phyloP scores from a whole-genome alignment of 2,797 vertebrate genomes.

The Pseudomugil tenellus region DNA sequence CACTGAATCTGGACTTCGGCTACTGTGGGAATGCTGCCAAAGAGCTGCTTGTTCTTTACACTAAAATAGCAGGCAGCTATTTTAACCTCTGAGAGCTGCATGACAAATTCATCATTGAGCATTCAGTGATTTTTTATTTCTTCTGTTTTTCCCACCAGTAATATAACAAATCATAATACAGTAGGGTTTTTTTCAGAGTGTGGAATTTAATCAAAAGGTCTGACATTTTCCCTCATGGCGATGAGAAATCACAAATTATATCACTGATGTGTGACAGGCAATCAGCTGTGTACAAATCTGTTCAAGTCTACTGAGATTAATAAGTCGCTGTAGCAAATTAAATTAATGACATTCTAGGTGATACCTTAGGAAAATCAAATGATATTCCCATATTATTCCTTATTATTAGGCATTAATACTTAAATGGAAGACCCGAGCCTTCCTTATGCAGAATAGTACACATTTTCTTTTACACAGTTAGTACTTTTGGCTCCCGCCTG shows the following conservation, averaged over 20 bases:
- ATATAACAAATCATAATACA: conserved; percentile 65
- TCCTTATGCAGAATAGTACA: conserved; percentile 48
- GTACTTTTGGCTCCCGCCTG: conserved; percentile 70
- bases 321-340: conserved; percentile 68
- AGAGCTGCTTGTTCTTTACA: conserved; percentile 65
- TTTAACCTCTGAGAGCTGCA: conserved; percentile 61
- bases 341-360: conserved; percentile 61
- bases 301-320: conserved; percentile 71
- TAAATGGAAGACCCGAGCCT: conserved; percentile 34
- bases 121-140: conserved; percentile 31
- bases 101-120: conserved; percentile 62
- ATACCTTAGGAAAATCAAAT: conserved; percentile 41
- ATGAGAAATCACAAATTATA: conserved; percentile 63
- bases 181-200: conserved; percentile 43
- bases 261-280: conserved; percentile 64
- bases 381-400: conserved; percentile 36
- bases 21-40: conserved; percentile 58
- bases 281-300: conserved; percentile 61
- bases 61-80: conserved; percentile 71
- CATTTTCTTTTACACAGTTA: conserved; percentile 64
- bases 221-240: conserved; percentile 47
- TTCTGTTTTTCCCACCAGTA: conserved; percentile 16
- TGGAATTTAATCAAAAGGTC: conserved; percentile 60
- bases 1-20: conserved; percentile 55
- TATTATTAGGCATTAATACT: conserved; percentile 42